A percentile compares a stretch with the other conserved stretches of the same genome.
Conservation (phyloP, 2,888 invertebrate species). For the Volucella inflata region DNA sequence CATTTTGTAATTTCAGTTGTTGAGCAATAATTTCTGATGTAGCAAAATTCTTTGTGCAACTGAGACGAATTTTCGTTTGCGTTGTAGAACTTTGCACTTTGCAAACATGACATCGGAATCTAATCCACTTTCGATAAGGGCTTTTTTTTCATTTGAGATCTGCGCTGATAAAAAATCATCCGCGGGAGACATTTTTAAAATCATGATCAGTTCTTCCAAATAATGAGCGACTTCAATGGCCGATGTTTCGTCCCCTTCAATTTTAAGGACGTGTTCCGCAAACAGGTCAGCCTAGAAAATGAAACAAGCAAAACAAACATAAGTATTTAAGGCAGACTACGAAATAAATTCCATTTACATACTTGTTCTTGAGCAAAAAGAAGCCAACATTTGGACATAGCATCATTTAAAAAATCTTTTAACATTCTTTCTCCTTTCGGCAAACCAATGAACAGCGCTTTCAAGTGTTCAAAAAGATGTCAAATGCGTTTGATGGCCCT, state of each 20-base stretch:
- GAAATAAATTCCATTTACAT: background rate
- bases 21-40: background rate
- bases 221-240: slow-evolving; percentile 25
- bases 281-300: slow-evolving; percentile 34
- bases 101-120: slow-evolving; percentile 31
- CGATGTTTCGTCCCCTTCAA: slow-evolving; percentile 22
- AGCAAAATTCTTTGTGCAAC: slow-evolving; percentile 1
- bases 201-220: slow-evolving; percentile 21
- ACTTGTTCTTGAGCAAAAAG: too few species aligned
- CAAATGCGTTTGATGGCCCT: too few species aligned
- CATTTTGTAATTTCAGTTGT: slow-evolving; percentile 14
- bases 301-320: slow-evolving; percentile 13
- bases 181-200: slow-evolving; percentile 24
- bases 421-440: too few species aligned
- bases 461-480: too few species aligned
- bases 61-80: background rate
- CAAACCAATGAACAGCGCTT: too few species aligned
- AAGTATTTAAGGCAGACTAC: slow-evolving; percentile 20
- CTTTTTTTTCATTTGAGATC: slow-evolving; percentile 30
- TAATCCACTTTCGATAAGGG: slow-evolving; percentile 7
- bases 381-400: too few species aligned
- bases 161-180: slow-evolving; percentile 20
- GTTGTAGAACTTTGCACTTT: slow-evolving; percentile 10
- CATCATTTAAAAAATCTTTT: too few species aligned
- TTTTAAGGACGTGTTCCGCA: slow-evolving; percentile 12